A percentile compares a stretch with the other conserved stretches of the same genome.
These are phyloP conservation scores for Geophilus truncorum DNA, from an alignment of 2,888 invertebrate genomes.

Conservation along the genomic window DNA sequence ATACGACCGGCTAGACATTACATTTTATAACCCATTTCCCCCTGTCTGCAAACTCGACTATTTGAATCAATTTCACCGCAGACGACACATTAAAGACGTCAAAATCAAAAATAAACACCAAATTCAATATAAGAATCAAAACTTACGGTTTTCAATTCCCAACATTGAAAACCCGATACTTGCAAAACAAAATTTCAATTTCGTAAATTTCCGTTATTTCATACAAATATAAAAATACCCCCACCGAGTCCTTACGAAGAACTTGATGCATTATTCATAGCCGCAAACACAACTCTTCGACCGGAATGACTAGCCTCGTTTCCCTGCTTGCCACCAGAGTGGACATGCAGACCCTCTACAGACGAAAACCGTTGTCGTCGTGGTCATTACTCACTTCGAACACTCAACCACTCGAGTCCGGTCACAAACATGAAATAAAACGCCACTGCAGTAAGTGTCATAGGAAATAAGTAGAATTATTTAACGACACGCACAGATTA, in stretches of 20 bases:
- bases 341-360: constrained; percentile 14
- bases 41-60: too few relatives aligned
- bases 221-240: neutral
- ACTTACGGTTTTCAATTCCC: neutral
- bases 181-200: neutral
- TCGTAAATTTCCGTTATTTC: neutral
- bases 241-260: neutral
- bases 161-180: neutral
- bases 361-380: neutral
- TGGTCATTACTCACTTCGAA: neutral
- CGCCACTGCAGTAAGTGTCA: neutral
- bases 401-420: neutral
- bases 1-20: too few relatives aligned
- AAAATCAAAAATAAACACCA: too few relatives aligned
- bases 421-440: constrained; percentile 5
- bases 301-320: constrained; percentile 19
- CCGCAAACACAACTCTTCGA: neutral
- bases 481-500: neutral
- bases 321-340: neutral
- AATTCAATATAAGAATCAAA: neutral
- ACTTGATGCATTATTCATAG: neutral
- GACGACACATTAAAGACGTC: neutral
- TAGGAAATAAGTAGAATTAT: neutral
- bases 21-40: too few relatives aligned
- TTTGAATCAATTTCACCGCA: too few relatives aligned